Conservation (phyloP, 2,888 invertebrate species). For the Coronaproctus castanopsis region DNA sequence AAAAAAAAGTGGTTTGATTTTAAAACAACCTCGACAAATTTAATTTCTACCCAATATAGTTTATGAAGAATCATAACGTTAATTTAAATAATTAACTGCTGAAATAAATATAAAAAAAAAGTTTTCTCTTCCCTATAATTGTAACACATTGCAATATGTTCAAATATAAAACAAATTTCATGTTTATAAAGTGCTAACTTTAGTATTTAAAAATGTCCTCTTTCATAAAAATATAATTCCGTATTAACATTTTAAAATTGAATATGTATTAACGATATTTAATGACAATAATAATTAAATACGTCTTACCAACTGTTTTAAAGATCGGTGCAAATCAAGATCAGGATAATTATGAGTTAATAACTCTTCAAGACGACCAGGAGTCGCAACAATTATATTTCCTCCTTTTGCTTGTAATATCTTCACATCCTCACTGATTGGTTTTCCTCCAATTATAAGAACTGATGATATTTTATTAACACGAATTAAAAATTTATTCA, state of each 20-base stretch:
- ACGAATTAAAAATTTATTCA: conserved; percentile 30
- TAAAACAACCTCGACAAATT: neutral
- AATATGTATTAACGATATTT: no score
- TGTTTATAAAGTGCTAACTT: no score
- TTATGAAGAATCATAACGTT: neutral
- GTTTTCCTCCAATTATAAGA: conserved; percentile 62
- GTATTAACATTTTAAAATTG: no score
- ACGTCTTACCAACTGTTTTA: conserved; percentile 62
- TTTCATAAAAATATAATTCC: no score
- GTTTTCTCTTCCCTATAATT: no score
- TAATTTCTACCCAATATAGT: no score
- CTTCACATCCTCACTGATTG: conserved; percentile 51
- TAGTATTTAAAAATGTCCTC: no score
- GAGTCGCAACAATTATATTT: conserved; percentile 82
- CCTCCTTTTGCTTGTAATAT: conserved; percentile 45
- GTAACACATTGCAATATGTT: no score
- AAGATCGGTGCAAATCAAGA: conserved; percentile 43
- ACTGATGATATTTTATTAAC: conserved; percentile 34
- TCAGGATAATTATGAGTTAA: conserved; percentile 42
- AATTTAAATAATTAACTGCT: neutral
- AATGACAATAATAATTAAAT: no score
- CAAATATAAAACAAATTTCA: no score
- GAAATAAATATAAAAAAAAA: neutral
- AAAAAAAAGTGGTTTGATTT: conserved; percentile 3
- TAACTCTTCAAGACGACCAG: conserved; percentile 78